Evolutionary conservation across 1,140 invertebrate genomes (phyloP).

Genomic region (Pinna nobilis): DNA sequence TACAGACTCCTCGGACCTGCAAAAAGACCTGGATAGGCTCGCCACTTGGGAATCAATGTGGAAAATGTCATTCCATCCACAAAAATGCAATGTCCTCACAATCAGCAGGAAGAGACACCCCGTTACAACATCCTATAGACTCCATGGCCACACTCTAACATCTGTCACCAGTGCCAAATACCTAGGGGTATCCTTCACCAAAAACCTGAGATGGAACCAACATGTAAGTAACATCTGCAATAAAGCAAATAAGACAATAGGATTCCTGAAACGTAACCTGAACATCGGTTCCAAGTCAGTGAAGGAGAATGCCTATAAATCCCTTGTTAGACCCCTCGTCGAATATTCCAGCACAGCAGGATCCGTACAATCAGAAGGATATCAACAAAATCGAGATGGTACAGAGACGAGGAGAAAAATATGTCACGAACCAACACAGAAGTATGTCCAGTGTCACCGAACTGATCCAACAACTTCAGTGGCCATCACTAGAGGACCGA

Average conservation of each 20-base stretch:
- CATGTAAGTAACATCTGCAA: background rate
- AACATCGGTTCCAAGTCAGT: background rate
- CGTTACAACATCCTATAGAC: background rate
- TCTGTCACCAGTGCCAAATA: background rate
- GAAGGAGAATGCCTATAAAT: constrained; percentile 29
- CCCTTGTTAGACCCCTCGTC: constrained; percentile 19
- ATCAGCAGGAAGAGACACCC: constrained; percentile 2
- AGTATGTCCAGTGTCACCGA: constrained; percentile 3
- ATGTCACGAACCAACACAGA: constrained; percentile 10
- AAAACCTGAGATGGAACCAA: constrained; percentile 2
- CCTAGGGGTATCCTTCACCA: background rate
- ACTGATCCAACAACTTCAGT: background rate
- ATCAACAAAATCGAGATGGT: constrained; percentile 18
- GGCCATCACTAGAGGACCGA: too few relatives aligned
- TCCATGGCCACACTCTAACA: constrained; percentile 7
- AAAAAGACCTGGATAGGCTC: constrained; percentile 10
- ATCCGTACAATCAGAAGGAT: constrained; percentile 22
- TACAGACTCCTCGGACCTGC: background rate
- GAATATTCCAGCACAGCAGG: constrained; percentile 31
- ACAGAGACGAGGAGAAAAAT: constrained; percentile 2
- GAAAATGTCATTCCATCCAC: constrained; percentile 33
- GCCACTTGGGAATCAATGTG: background rate
- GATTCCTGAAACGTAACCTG: constrained; percentile 13
- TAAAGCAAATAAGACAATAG: constrained; percentile 4
- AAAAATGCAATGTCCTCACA: background rate